Percentiles rank a stretch among this genome's conserved stretches.
These are phyloP conservation scores for Chouioia cunea DNA, from an alignment of 2,888 invertebrate genomes.

Conservation along the genomic window DNA sequence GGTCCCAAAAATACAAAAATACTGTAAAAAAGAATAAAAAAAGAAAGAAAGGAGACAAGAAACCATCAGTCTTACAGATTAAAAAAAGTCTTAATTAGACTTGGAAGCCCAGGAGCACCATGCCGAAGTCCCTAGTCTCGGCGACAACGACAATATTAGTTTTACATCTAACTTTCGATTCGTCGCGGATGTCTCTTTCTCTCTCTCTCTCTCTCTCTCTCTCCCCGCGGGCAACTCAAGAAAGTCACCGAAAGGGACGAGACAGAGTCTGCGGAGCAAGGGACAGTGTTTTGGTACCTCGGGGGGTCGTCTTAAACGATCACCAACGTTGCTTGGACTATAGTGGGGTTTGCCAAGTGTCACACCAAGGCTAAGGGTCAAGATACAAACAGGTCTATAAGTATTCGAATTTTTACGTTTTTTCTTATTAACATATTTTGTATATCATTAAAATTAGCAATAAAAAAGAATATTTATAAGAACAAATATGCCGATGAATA, in stretches of 20 bases:
- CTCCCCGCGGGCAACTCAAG: slow-evolving; percentile 38
- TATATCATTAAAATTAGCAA: too few relatives aligned
- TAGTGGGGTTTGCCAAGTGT: too few relatives aligned
- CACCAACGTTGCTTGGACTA: slow-evolving; percentile 51
- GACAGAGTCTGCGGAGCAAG: too few relatives aligned
- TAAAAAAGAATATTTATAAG: too few relatives aligned
- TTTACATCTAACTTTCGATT: slow-evolving; percentile 48
- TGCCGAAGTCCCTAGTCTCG: neutral
- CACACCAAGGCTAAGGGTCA: neutral
- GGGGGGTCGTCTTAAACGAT: slow-evolving; percentile 59
- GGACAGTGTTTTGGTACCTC: slow-evolving; percentile 53
- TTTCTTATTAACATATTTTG: too few relatives aligned
- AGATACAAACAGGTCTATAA: slow-evolving; percentile 1
- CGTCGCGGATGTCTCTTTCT: slow-evolving; percentile 22
- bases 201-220: neutral
- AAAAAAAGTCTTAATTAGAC: slow-evolving; percentile 42
- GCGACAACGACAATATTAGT: slow-evolving; percentile 48
- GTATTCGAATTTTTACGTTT: too few relatives aligned
- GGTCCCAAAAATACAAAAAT: too few relatives aligned
- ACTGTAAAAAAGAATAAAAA: too few relatives aligned
- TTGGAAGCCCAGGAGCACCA: neutral
- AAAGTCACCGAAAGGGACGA: too few relatives aligned
- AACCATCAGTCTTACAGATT: slow-evolving; percentile 5
- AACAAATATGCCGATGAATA: too few relatives aligned
- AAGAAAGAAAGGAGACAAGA: neutral